phyloP scores from a whole-genome alignment of 1,140 invertebrate species.

The Papilio polyxenes region DNA sequence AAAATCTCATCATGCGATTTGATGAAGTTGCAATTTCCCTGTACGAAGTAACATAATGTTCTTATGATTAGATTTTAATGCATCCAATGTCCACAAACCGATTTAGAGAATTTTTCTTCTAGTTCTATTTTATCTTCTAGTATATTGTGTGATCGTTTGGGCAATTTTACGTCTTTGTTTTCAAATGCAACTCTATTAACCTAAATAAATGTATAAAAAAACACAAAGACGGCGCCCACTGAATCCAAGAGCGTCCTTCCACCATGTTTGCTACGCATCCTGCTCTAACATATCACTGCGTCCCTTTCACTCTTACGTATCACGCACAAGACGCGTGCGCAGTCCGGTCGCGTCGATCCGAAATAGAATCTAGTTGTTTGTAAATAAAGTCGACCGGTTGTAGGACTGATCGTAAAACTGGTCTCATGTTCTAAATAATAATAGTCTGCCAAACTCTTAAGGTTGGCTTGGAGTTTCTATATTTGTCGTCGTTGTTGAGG shows the following conservation, averaged over 20 bases:
- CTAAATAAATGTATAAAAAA: constrained; percentile 40
- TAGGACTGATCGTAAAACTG: constrained; percentile 24
- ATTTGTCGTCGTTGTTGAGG: constrained; percentile 2
- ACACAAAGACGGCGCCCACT: constrained; percentile 51
- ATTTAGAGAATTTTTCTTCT: neutral
- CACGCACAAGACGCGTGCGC: constrained; percentile 58
- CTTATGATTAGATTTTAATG: constrained; percentile 28
- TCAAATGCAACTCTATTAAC: constrained; percentile 25
- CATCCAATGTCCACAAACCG: neutral
- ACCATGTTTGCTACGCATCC: constrained; percentile 64
- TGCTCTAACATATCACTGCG: constrained; percentile 45
- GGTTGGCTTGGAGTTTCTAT: neutral
- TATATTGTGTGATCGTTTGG: neutral
- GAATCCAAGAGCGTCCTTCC: constrained; percentile 34
- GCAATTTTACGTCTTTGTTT: neutral
- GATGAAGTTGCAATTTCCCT: constrained; percentile 18
- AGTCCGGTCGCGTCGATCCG: constrained; percentile 34
- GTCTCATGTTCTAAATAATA: constrained; percentile 24
- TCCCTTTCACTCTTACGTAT: constrained; percentile 51
- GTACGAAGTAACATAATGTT: constrained; percentile 1
- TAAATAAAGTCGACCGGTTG: constrained; percentile 44
- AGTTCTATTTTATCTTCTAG: neutral
- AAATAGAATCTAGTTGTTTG: constrained; percentile 26
- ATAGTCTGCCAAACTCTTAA: constrained; percentile 13
- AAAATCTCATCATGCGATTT: constrained; percentile 15